A percentile compares a stretch with the other conserved stretches of the same genome.
Evolutionary conservation across 2,113 vertebrate genomes (phyloP).

Genomic region (human (Homo sapiens)): DNA sequence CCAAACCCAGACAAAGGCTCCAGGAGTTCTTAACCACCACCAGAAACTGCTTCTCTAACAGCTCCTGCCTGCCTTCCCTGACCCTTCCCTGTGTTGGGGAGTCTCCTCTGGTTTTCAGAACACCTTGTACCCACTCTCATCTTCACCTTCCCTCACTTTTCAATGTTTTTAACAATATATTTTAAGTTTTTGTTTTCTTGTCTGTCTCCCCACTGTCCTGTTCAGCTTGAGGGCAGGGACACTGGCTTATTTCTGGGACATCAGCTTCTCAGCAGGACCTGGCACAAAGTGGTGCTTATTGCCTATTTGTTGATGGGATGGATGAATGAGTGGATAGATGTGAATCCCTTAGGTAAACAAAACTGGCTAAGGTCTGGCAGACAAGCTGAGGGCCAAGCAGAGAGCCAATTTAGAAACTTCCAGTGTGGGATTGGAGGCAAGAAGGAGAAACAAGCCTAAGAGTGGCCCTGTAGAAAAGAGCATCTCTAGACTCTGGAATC

Average conservation of each 20-base stretch:
- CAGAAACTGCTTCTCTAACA: neutral
- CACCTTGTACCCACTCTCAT: accelerated
- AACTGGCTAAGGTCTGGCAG: neutral
- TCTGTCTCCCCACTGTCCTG: neutral
- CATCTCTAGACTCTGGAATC: neutral
- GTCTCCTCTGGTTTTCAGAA: neutral
- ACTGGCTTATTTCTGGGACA: neutral
- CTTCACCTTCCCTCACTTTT: neutral
- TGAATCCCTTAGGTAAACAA: neutral
- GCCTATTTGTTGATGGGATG: neutral
- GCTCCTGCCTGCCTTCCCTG: too few species aligned
- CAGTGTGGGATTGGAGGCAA: neutral
- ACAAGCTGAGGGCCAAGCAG: neutral
- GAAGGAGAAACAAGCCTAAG: neutral
- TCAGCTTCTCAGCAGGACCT: neutral
- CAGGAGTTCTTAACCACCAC: neutral
- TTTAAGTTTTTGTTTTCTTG: neutral
- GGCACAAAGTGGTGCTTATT: neutral
- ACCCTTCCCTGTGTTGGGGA: neutral
- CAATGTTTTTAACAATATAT: neutral
- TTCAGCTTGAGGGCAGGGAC: neutral
- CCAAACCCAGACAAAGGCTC: neutral
- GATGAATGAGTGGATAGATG: neutral
- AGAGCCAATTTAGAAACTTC: neutral
- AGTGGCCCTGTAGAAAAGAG: neutral